A percentile compares a stretch with the other conserved stretches of the same genome.
Conservation (phyloP, 2,888 invertebrate genomes). For the Tetropium fuscum region DNA sequence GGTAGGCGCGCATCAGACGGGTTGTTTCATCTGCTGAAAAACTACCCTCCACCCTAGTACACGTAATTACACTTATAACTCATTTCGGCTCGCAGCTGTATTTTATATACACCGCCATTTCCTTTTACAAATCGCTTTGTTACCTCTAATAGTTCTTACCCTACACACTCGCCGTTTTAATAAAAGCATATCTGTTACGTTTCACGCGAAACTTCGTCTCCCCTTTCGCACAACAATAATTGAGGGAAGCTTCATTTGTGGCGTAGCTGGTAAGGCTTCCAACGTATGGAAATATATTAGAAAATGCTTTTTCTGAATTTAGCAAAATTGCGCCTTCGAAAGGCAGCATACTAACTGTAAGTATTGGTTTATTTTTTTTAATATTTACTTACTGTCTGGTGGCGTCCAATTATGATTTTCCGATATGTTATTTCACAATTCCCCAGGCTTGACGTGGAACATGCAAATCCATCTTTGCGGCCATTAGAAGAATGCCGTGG, state of each 20-base stretch:
- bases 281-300: no score
- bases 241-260: constrained; percentile 6
- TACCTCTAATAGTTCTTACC: constrained; percentile 21
- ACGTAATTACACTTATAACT: constrained; percentile 5
- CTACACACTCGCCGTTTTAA: constrained; percentile 14
- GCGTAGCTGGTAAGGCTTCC: no score
- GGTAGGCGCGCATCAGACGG: no score
- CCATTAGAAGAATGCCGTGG: constrained; percentile 21
- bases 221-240: constrained; percentile 2
- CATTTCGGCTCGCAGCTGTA: constrained; percentile 8
- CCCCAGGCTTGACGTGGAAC: constrained; percentile 10
- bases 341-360: no score
- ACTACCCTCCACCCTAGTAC: neutral
- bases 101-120: constrained; percentile 3
- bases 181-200: constrained; percentile 24
- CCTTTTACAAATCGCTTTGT: constrained; percentile 27
- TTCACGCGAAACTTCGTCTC: neutral
- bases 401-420: no score
- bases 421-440: constrained; percentile 2
- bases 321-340: no score
- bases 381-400: no score
- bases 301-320: no score
- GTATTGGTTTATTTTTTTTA: no score
- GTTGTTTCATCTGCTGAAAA: neutral
- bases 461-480: constrained; percentile 23